Percentiles rank a stretch among this genome's conserved stretches.
Evolutionary conservation across 1,140 invertebrate genomes (phyloP).

Genomic region (Pentalonia nigronervosa): DNA sequence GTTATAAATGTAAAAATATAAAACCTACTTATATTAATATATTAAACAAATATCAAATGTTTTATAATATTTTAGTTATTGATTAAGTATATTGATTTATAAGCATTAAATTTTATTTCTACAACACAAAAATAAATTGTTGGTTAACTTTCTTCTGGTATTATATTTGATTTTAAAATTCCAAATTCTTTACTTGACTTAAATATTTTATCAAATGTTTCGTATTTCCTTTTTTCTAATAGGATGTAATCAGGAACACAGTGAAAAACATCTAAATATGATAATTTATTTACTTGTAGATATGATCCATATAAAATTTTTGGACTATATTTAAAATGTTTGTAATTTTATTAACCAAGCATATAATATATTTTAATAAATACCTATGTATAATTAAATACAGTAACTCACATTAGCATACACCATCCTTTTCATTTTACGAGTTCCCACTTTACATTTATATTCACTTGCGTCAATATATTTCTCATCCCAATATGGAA

Average conservation of each 20-base stretch:
- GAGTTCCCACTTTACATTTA: conserved; percentile 71
- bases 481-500: conserved; percentile 68
- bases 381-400: conserved; percentile 37
- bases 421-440: conserved; percentile 76
- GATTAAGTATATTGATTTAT: not conserved
- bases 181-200: conserved; percentile 41
- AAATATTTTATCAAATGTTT: conserved; percentile 26
- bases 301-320: conserved; percentile 14
- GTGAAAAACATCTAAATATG: conserved; percentile 63
- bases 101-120: not conserved
- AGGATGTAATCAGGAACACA: conserved; percentile 60
- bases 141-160: conserved; percentile 40
- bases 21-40: too few species aligned
- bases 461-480: conserved; percentile 63
- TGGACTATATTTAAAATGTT: conserved; percentile 17
- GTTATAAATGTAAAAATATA: too few species aligned
- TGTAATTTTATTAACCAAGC: not conserved
- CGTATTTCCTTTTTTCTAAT: not conserved
- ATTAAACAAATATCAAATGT: too few species aligned
- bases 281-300: conserved; percentile 43
- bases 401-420: conserved; percentile 69
- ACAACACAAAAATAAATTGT: not conserved
- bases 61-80: not conserved
- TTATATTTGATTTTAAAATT: conserved; percentile 46
- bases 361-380: not conserved